Base-by-base conservation (phyloP, 2,113 vertebrate genomes). In the Garra rufa region DNA sequence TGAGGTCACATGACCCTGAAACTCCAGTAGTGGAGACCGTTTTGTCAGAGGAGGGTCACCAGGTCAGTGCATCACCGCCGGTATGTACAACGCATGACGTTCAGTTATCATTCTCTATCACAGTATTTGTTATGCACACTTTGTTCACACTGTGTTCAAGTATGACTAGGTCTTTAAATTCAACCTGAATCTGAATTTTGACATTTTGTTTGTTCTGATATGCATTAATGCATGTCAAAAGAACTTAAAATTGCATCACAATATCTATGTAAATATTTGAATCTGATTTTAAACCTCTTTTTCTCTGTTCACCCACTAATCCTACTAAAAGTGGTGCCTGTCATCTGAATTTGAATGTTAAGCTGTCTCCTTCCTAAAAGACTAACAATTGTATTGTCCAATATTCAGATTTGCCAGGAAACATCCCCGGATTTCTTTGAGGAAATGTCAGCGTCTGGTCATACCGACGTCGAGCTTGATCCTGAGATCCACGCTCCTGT, bases 11-110 rank as follows among this genome's bases (percentile, higher is more conserved):
- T 85, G 90, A 85, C 34, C 14, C 24, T 44, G 85, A 93, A 73
- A 85, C 87, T 65, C 82, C 86, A 26, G n/a, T 89, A 71, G 24
- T 34, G 44, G 88, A 88, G 41, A 52, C 38, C 0, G 63, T 92
- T 10, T 85, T 95, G 76, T 94, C 94, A 71, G 94, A 95, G 70
- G 93, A 94, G 86, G 94, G 94, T 43, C 92, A 93, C n/a, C 92
- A 94, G 94, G 94, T 95, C 82, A 71, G 92, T 90, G 48, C 52
- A 44, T 34, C 79, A 6, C 6, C 21, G 8, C 30, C 65, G 79
- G 79, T 81, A 81, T 70, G 79, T 81, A 81, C 11, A 81, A 19
- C 26, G 3, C 46, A 28, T 15, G 17, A 52, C 17, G 2, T 81
- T 52, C 7, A 67, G 19, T 52, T 38, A 4, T 21, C 26, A 70